Percentiles rank a stretch among this genome's conserved stretches.
Conservation (phyloP, 1,140 invertebrate species). For the Drosophila ohnishii region DNA sequence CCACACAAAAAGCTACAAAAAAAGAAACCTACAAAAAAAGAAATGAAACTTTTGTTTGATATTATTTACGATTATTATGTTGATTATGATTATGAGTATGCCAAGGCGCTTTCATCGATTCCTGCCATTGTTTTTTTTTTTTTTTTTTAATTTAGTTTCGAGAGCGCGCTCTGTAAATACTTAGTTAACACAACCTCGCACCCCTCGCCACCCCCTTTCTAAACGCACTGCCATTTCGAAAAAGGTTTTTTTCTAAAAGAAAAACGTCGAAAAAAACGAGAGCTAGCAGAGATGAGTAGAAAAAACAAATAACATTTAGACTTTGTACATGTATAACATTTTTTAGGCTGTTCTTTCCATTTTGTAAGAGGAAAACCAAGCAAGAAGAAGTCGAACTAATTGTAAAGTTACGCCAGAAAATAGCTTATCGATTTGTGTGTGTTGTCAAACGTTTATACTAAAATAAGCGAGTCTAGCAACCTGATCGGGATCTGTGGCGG, state of each 20-base stretch:
- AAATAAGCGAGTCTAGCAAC: constrained; percentile 13
- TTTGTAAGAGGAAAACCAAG: constrained; percentile 46
- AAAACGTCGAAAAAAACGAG: constrained; percentile 30
- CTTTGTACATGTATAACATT: constrained; percentile 79
- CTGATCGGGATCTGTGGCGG: constrained; percentile 4
- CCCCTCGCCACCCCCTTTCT: constrained; percentile 1
- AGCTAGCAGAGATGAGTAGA: constrained; percentile 32
- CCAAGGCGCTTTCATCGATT: constrained; percentile 50
- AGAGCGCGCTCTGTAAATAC: constrained; percentile 29
- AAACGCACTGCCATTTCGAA: constrained; percentile 77
- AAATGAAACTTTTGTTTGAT: constrained; percentile 43
- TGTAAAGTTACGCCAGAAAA: constrained; percentile 25
- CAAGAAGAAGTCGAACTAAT: constrained; percentile 17
- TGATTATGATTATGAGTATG: constrained; percentile 23
- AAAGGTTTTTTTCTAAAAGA: constrained; percentile 64
- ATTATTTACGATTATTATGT: constrained; percentile 23
- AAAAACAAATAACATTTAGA: constrained; percentile 55
- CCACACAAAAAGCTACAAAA: constrained; percentile 45
- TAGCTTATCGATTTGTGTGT: constrained; percentile 16
- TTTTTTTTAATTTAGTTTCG: constrained; percentile 36
- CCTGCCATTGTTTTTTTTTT: constrained; percentile 63
- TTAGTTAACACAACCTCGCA: constrained; percentile 19
- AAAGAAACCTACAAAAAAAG: constrained; percentile 50
- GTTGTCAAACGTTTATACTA: constrained; percentile 23
- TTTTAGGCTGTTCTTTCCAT: constrained; percentile 76